Evolutionary conservation across 2,888 invertebrate genomes (phyloP), one percentile per base, ranked within the genome.

Genomic region (Cryptocephalus moraei): DNA sequence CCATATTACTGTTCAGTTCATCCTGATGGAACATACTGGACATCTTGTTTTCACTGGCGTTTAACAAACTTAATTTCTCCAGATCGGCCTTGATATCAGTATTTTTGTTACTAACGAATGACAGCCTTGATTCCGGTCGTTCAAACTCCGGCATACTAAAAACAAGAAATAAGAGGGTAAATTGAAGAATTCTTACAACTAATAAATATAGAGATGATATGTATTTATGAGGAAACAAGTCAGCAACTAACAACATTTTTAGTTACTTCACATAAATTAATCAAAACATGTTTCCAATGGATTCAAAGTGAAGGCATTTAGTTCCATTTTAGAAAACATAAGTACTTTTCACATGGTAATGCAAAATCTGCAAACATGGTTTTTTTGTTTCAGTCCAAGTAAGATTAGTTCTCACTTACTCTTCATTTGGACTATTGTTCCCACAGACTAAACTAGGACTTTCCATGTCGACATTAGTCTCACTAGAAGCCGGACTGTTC

Each of bases 381-480:
- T 4, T 22, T 22, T 22, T 6, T n/a, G n/a, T n/a, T 22, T 22
- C 6, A 22, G 3, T 22, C 22, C 6, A 22, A 22, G 22, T 22
- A 22, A 22, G 22, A 22, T 22, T 22, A 36, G 4, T 36, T 36
- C 6, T 12, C 47, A 62, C 63, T 60, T 56, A 69, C 62, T 67
- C 68, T 40, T 66, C 65, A 45, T 62, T 61, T 1, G 65, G 64
- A 53, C 65, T 68, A 46, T 63, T 62, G 36, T 59, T 59, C 9
- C 62, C 65, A 44, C 59, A 53, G 38, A 43, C 39, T 8, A 58
- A 39, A 42, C 56, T 50, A 1, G 77, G 77, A 61, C 76, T 77
- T 9, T 76, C 75, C 36, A 77, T 66, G 46, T 79, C 78, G 31
- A 78, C 63, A 51, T 77, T 78, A 8, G 76, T 74, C 58, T 79